Base-by-base conservation (phyloP, 2,113 vertebrate species). In the Prietella phreatophila region DNA sequence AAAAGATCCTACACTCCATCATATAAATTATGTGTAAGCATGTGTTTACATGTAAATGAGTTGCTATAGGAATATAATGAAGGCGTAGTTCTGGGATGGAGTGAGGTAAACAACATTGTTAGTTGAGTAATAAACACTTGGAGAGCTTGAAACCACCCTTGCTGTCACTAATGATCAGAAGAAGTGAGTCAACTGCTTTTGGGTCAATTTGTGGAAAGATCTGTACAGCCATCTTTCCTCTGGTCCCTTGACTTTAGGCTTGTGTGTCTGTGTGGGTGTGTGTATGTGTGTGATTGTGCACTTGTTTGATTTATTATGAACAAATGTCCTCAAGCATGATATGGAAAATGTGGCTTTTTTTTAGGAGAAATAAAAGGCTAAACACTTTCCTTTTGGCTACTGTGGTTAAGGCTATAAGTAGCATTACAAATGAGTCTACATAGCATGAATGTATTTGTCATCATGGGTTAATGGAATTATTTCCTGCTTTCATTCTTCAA, bases 161-260 rank as follows among this genome's bases (percentile, higher is more conserved):
- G 25, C n/a, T 87, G 69, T 89, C 85, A 84, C 65, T 20, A 78
- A 82, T 60, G 75, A 55, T 39, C 30, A 86, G 81, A 81, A 91
- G 30, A 90, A 81, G 36, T 89, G 50, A 90, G 86, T 89, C 89
- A 88, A 83, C 86, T 76, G 83, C 69, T 90, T 86, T 88, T 67
- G 53, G 71, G 85, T 90, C 75, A 67, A 65, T 36, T 76, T 89
- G 83, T 87, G 73, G 73, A 82, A 86, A 81, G 65, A 84, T 88
- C 53, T 73, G 61, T 83, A 73, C 53, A 81, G 80, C 63, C 39
- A 60, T 47, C 33, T 9, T 90, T 80, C 50, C 67, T 80, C 82
- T 78, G 14, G 82, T 85, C 65, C 53, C 55, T 47, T 71, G 50
- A n/a, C 25, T 53, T 73, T 27, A 60, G 60, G 75, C 47, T 36